phyloP scores from a whole-genome alignment of 1,140 invertebrate species.

The Drosophila triauraria region DNA sequence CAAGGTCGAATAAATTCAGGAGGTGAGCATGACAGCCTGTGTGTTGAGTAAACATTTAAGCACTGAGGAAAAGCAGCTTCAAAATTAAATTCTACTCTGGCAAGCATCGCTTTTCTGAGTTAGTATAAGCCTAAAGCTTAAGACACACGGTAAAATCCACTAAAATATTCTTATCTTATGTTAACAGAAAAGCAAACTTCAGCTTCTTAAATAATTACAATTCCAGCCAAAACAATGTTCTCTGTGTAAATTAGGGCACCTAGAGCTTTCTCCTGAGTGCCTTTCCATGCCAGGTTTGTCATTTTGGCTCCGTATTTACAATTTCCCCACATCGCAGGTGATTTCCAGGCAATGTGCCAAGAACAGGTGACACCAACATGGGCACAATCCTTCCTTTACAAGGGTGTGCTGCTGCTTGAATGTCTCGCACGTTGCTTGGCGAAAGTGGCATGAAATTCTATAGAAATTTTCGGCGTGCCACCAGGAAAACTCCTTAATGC shows the following conservation, averaged over 20 bases:
- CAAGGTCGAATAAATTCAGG: constrained; percentile 51
- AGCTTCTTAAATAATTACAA: neutral
- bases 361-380: constrained; percentile 49
- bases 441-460: constrained; percentile 47
- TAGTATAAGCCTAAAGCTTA: neutral
- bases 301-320: constrained; percentile 56
- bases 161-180: too few species aligned
- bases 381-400: constrained; percentile 35
- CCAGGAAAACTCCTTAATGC: constrained; percentile 10
- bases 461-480: constrained; percentile 38
- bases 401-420: constrained; percentile 13
- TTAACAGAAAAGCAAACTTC: neutral
- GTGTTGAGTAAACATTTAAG: constrained; percentile 10
- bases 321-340: constrained; percentile 40
- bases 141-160: too few species aligned
- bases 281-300: constrained; percentile 31
- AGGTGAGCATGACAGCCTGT: constrained; percentile 22
- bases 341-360: constrained; percentile 54
- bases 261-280: constrained; percentile 15
- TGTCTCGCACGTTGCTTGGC: constrained; percentile 8
- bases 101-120: too few species aligned
- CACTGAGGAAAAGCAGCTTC: neutral
- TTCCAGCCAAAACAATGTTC: neutral
- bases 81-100: neutral
- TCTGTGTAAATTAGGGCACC: constrained; percentile 12